Evolutionary conservation across 2,113 vertebrate genomes (phyloP).

Genomic region (Chionis minor): DNA sequence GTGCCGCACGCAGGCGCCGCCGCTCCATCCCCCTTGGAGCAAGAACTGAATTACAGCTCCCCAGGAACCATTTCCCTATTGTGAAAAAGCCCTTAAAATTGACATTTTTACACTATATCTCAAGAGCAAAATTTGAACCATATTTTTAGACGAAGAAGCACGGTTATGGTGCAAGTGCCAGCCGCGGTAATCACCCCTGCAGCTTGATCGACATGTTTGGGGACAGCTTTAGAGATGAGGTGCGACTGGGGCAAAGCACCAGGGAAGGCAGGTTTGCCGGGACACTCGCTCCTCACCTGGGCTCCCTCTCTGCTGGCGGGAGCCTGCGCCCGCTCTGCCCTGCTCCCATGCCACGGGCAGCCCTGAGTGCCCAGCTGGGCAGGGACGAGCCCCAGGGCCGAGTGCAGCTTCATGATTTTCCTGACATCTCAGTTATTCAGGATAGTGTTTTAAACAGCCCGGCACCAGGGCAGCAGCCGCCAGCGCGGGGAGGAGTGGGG

Average conservation of each 20-base stretch:
- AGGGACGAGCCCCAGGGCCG: neutral
- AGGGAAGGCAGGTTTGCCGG: neutral
- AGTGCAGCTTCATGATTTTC: neutral
- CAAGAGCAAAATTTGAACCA: neutral
- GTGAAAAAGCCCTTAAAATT: neutral
- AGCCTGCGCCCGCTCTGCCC: neutral
- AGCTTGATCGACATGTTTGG: neutral
- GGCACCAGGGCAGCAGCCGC: neutral
- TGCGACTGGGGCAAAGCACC: accelerated
- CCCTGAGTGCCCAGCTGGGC: neutral
- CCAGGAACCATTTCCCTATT: neutral
- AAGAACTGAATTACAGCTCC: neutral
- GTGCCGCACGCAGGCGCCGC: neutral
- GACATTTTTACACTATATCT: neutral
- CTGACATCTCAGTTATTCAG: neutral
- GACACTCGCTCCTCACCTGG: neutral
- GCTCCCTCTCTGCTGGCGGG: neutral
- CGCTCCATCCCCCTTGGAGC: accelerated
- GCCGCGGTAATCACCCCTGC: neutral
- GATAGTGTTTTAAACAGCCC: neutral
- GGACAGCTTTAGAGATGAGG: neutral
- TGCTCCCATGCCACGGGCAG: accelerated
- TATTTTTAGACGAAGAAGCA: constrained; percentile 28
- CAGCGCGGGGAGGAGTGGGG: accelerated
- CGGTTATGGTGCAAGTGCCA: accelerated